Conservation (phyloP, 1,140 invertebrate genomes). For the Hyles euphorbiae region DNA sequence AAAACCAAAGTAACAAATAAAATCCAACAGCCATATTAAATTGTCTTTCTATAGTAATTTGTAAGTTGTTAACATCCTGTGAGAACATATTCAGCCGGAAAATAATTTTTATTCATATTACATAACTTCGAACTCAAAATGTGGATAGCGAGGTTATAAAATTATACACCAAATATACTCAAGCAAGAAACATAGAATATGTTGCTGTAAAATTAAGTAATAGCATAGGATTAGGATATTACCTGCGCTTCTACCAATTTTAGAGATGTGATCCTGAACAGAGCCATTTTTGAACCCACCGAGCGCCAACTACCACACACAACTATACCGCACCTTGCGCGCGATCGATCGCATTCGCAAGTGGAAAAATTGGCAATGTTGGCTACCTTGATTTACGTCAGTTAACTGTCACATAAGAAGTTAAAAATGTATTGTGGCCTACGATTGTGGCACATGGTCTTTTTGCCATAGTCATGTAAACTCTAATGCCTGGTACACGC, state of each 20-base stretch:
- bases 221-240: slow-evolving; percentile 28
- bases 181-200: slow-evolving; percentile 1
- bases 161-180: slow-evolving; percentile 17
- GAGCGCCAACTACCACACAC: slow-evolving; percentile 51
- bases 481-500: too few relatives aligned
- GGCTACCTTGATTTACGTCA: too few relatives aligned
- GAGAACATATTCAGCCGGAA: slow-evolving; percentile 13
- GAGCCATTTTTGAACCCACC: slow-evolving; percentile 62
- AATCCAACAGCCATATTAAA: too few relatives aligned
- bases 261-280: slow-evolving; percentile 61
- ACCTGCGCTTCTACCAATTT: slow-evolving; percentile 63
- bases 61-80: neutral
- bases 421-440: too few relatives aligned
- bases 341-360: slow-evolving; percentile 54
- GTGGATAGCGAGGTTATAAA: slow-evolving; percentile 50
- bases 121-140: slow-evolving; percentile 59
- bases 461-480: too few relatives aligned
- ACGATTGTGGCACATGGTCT: too few relatives aligned
- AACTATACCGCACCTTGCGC: slow-evolving; percentile 34
- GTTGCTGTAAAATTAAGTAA: slow-evolving; percentile 10
- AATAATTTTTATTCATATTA: slow-evolving; percentile 47
- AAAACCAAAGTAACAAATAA: too few relatives aligned
- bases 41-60: neutral
- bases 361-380: slow-evolving; percentile 10
- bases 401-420: too few relatives aligned